Base-by-base conservation (phyloP, 2,113 vertebrate genomes). In the Ciconia stormi region DNA sequence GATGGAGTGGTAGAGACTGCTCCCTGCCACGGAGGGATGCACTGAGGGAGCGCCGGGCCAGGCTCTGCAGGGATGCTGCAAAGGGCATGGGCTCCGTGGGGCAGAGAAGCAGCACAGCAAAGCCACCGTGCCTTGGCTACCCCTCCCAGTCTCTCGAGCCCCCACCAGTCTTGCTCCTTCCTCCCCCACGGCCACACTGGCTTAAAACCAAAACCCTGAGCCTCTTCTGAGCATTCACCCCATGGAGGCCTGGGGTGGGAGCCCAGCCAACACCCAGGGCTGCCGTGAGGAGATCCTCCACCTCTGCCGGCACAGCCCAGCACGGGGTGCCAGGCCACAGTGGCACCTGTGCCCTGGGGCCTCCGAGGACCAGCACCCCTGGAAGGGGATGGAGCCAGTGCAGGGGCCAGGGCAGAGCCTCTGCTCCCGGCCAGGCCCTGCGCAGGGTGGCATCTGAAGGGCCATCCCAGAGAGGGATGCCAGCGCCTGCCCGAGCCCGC, bases 281-380 rank as follows among this genome's bases (percentile, higher is more conserved):
- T 89, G 69, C 55, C 3, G 5, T 0, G 1, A 72, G 36, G 58
- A 66, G 40, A 59, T n/a, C 26, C n/a, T 74, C 59, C 9, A 7
- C 50, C 55, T 52, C 32, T 3, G 6, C 34, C 3, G 9, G 80
- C 67, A 55, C 29, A 46, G 40, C 36, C 36, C 2, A 0, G 62
- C 55, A 26, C 0, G 2, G n/a, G 20, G 9, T 63, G 25, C 23
- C 32, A 29, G 58, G 22, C 44, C 65, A 66, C 36, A n/a, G 79
- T 2, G 1, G 55, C 50, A 74, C 42, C 50, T 29, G 44, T 1
- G 1, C 12, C 5, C 8, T 1, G 1, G 36, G 25, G 18, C 11
- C 55, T 21, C 72, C 0, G 12, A 61, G 70, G 52, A 36, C 63
- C 40, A 59, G 34, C 67, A 76, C 12, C 27, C 67, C 40, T 38